Conservation (phyloP, 1,140 invertebrate species). For the Scylla paramamosain region DNA sequence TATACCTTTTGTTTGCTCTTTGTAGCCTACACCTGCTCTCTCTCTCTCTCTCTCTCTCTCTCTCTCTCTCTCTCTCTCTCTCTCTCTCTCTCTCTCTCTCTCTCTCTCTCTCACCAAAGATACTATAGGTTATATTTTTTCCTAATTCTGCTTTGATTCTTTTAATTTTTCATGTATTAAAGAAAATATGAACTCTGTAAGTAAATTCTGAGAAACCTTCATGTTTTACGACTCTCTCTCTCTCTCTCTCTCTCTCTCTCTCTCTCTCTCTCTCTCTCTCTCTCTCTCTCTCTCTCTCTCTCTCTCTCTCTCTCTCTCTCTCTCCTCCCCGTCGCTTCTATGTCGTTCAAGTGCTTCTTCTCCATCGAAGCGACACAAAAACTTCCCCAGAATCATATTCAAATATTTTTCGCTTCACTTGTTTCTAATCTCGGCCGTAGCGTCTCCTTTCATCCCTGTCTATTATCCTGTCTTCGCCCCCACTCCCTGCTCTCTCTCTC, state of each 20-base stretch:
- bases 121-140: neutral
- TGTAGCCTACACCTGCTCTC: neutral
- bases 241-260: conserved; percentile 5
- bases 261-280: conserved; percentile 24
- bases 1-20: no score
- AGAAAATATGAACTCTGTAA: no score
- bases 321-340: neutral
- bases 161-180: no score
- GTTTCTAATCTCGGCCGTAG: no score
- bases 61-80: conserved; percentile 55
- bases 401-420: no score
- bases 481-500: no score
- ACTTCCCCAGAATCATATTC: no score
- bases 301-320: conserved; percentile 28
- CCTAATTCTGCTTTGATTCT: no score
- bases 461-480: no score
- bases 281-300: conserved; percentile 56
- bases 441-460: no score
- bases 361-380: no score
- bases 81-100: conserved; percentile 24
- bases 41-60: conserved; percentile 28
- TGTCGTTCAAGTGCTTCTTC: neutral
- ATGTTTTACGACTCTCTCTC: neutral
- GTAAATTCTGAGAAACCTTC: neutral
- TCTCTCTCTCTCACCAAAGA: neutral